Evolutionary conservation across 2,797 vertebrate species (phyloP).

Genomic region (Myripristis jacobus): DNA sequence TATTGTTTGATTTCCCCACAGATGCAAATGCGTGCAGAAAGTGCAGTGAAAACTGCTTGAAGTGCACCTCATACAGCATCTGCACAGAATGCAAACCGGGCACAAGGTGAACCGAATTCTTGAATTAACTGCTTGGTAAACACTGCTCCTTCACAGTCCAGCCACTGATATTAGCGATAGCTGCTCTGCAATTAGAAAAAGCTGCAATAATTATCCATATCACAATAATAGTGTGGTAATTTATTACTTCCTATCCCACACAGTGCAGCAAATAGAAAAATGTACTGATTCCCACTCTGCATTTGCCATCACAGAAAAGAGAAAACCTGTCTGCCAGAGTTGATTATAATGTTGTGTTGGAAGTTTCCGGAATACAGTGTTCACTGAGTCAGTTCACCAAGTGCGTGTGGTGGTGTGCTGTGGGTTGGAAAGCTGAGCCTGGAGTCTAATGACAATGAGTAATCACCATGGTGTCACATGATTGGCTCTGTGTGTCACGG

Average conservation of each 20-base stretch:
- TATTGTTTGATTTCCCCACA: conserved; percentile 77
- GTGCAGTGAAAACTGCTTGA: conserved; percentile 92
- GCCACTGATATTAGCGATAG: conserved; percentile 52
- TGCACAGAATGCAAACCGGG: conserved; percentile 94
- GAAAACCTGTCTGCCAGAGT: conserved; percentile 29
- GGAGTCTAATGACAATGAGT: conserved; percentile 65
- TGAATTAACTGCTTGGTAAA: conserved; percentile 66
- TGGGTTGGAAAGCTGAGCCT: conserved; percentile 61
- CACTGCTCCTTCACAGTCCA: conserved; percentile 39
- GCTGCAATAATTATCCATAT: conserved; percentile 19
- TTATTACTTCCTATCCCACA: neutral
- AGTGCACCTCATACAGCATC: conserved; percentile 89
- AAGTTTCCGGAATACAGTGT: conserved; percentile 41
- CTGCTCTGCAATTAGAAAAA: conserved; percentile 29
- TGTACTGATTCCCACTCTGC: conserved; percentile 29
- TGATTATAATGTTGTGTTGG: conserved; percentile 38
- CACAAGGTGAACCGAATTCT: conserved; percentile 87
- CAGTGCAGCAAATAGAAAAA: conserved; percentile 20
- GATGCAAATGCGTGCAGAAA: conserved; percentile 91
- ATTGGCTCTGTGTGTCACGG: conserved; percentile 64
- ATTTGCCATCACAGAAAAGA: conserved; percentile 28
- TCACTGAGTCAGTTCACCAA: conserved; percentile 55
- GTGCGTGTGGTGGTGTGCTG: conserved; percentile 56
- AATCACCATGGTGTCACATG: conserved; percentile 59
- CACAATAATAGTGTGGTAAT: neutral